Evolutionary conservation across 1,140 invertebrate species (phyloP).

Genomic region (Atta cephalotes): DNA sequence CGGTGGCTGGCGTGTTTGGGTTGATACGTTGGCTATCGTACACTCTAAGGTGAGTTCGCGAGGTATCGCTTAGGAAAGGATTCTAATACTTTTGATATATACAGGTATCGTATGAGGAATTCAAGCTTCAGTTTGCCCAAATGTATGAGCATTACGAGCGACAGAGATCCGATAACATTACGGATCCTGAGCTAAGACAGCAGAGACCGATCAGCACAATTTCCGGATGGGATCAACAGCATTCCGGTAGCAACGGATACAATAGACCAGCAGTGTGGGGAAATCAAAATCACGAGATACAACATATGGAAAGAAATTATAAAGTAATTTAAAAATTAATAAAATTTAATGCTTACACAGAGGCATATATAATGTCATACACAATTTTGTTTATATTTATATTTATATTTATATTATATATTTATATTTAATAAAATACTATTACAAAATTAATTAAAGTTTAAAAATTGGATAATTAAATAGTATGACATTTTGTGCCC

Average conservation of each 20-base stretch:
- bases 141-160: slow-evolving; percentile 99
- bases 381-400: too few relatives aligned
- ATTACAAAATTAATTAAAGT: too few relatives aligned
- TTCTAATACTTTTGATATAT: slow-evolving; percentile 35
- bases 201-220: slow-evolving; percentile 98
- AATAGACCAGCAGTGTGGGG: slow-evolving; percentile 81
- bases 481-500: too few relatives aligned
- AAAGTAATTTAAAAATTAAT: slow-evolving; percentile 73
- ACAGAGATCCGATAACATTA: slow-evolving; percentile 96
- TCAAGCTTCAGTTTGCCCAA: slow-evolving; percentile 97
- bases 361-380: too few relatives aligned
- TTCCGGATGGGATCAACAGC: slow-evolving; percentile 95
- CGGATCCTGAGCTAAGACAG: slow-evolving; percentile 96
- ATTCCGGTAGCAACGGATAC: slow-evolving; percentile 85
- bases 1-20: slow-evolving; percentile 99
- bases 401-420: too few relatives aligned
- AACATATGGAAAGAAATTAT: slow-evolving; percentile 84
- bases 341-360: not conserved
- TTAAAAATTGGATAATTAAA: too few relatives aligned
- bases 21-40: slow-evolving; percentile 99
- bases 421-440: too few relatives aligned
- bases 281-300: slow-evolving; percentile 83
- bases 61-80: not conserved
- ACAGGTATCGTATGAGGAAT: slow-evolving; percentile 98
- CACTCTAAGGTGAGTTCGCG: slow-evolving; percentile 95